Conservation (phyloP, 2,113 vertebrate genomes). For the Himantopus leucocephalus region DNA sequence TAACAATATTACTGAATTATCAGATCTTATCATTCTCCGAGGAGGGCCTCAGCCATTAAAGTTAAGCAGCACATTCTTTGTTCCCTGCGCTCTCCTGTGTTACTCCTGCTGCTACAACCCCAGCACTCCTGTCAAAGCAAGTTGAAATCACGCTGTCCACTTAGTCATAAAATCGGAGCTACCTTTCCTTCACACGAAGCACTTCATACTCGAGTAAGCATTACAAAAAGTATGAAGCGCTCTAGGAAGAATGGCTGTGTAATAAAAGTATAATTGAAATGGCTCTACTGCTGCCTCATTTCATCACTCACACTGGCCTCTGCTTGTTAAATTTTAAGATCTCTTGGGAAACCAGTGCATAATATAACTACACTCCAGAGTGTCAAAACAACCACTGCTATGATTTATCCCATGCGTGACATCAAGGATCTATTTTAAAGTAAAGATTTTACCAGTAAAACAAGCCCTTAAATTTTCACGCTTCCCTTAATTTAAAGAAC, state of each 20-base stretch:
- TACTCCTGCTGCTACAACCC: background rate
- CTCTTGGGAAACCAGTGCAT: slow-evolving; percentile 43
- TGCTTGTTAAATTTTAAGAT: slow-evolving; percentile 65
- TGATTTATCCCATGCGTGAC: slow-evolving; percentile 25
- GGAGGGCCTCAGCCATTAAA: background rate
- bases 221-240: background rate
- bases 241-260: slow-evolving; percentile 19
- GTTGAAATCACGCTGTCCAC: background rate
- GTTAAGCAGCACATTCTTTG: background rate
- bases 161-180: background rate
- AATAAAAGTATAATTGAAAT: slow-evolving; percentile 62
- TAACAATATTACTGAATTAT: background rate
- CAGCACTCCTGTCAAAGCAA: background rate
- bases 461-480: background rate
- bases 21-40: background rate
- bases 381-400: slow-evolving; percentile 38
- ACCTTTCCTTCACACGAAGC: background rate
- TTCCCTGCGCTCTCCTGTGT: background rate
- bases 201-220: slow-evolving; percentile 26
- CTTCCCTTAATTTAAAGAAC: background rate
- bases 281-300: slow-evolving; percentile 41
- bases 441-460: background rate
- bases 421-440: slow-evolving; percentile 28
- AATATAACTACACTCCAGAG: slow-evolving; percentile 44
- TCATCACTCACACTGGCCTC: slow-evolving; percentile 27